A percentile compares a stretch with the other conserved stretches of the same genome.
phyloP scores from a whole-genome alignment of 2,113 vertebrate species.

The Eurystomus gularis region DNA sequence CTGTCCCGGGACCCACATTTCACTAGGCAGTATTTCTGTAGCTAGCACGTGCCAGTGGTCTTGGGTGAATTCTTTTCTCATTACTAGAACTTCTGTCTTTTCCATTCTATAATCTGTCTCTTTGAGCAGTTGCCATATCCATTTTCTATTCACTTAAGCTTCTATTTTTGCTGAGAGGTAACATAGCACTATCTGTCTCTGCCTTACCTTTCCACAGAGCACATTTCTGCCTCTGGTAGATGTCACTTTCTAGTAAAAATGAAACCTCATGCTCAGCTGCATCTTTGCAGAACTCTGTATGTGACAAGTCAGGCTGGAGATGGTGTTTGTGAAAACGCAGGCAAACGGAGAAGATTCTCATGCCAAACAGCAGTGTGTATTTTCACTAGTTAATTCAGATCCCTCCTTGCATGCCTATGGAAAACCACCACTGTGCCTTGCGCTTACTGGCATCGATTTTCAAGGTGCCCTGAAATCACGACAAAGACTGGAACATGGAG shows the following conservation, averaged over 20 bases:
- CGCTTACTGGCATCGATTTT: background rate
- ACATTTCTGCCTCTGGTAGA: background rate
- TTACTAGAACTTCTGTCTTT: background rate
- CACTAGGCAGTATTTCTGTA: background rate
- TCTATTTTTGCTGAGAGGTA: background rate
- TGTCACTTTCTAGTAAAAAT: background rate
- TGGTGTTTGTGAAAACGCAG: background rate
- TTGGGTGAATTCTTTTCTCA: background rate
- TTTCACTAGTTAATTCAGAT: background rate
- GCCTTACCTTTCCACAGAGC: background rate
- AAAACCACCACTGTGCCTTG: background rate
- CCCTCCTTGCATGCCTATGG: background rate
- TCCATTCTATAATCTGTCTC: background rate
- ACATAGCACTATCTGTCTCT: background rate
- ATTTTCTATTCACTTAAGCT: background rate
- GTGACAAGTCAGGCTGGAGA: background rate
- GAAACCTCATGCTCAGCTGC: background rate
- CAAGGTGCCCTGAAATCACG: background rate
- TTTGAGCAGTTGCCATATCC: background rate
- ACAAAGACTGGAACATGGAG: background rate
- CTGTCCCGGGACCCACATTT: background rate
- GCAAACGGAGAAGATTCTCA: background rate
- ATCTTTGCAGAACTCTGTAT: background rate
- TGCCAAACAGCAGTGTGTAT: background rate
- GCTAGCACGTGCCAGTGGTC: background rate